Conservation (phyloP, 2,113 vertebrate genomes). For the Urocynchramus pylzowi region DNA sequence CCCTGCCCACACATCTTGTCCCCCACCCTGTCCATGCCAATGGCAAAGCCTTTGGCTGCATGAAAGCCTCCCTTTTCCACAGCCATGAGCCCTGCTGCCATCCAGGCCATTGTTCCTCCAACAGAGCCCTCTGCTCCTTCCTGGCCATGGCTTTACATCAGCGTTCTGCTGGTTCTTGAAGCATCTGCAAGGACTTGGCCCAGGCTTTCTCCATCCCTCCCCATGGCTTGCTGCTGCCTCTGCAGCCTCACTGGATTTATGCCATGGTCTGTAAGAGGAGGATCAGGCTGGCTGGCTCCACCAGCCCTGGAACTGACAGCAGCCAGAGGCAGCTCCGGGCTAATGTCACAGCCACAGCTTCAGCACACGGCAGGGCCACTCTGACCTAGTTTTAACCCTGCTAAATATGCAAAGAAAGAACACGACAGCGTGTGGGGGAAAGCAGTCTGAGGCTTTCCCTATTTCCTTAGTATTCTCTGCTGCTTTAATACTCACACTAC, state of each 20-base stretch:
- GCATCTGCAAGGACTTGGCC: not conserved
- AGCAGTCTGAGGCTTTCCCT: not conserved
- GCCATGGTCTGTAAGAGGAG: not conserved
- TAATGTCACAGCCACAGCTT: not conserved
- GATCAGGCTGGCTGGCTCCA: not conserved
- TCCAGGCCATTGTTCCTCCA: not conserved
- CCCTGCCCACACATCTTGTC: not conserved
- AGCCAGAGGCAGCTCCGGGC: conserved; percentile 13
- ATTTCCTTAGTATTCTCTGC: not conserved
- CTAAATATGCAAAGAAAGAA: conserved; percentile 28
- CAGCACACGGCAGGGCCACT: not conserved
- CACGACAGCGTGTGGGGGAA: not conserved
- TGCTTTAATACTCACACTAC: not conserved
- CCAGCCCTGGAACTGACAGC: not conserved
- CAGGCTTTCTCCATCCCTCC: fast-evolving
- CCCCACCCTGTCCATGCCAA: fast-evolving
- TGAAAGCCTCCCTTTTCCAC: not conserved
- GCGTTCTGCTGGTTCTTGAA: fast-evolving
- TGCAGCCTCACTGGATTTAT: not conserved
- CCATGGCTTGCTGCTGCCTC: not conserved
- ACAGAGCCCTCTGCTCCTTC: not conserved
- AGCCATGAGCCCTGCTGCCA: not conserved
- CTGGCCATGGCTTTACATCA: not conserved
- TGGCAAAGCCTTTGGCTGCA: not conserved
- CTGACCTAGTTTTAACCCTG: conserved; percentile 59